Base-by-base conservation (phyloP, 2,113 vertebrate genomes). In the Chloropsis cyanopogon region DNA sequence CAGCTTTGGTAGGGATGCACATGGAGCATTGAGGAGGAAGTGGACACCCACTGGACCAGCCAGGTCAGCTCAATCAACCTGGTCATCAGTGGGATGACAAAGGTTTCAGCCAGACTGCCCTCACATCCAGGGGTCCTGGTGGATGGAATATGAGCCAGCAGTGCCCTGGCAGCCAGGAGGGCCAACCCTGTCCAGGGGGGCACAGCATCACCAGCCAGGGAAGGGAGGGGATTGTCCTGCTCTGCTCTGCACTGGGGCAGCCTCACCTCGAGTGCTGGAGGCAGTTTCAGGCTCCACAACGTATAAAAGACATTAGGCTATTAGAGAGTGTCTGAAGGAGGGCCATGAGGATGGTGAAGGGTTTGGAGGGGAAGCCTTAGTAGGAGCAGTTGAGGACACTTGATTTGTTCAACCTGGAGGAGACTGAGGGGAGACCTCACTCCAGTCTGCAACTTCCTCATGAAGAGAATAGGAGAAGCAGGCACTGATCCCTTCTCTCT, bases 41-140 rank as follows among this genome's bases (percentile, higher is more conserved):
- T 98, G 98, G 98, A 99, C 98, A 99, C 98, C 98, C 98, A 98
- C 98, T 97, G 98, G 98, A 98, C 98, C 98, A 99, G 98, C 98
- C 98, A 99, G 98, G 99, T 99, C 98, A 99, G 98, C 98, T 98
- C 98, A 98, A 98, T 98, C 98, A 98, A 98, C 98, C 98, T 98
- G 98, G 98, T 98, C 98, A 99, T 99, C 98, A 99, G 98, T 98
- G 98, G 98, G 98, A 64, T 89, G 92, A 95, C 53, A 86, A 60
- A 78, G 61, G 65, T 82, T 80, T 98, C 98, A 99, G 98, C 98
- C 99, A 99, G 98, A 99, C 98, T 98, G 98, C 98, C 98, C 98
- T 99, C 98, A 94, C 37, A 7, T 61, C 63, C 47, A 63, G 35
- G 17, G 26, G 8, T 39, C 65, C 20, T 49, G 35, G 35, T 5